A percentile compares a stretch with the other conserved stretches of the same genome.
Evolutionary conservation across 2,888 invertebrate genomes (phyloP).

Genomic region (Prenolepis imparis): DNA sequence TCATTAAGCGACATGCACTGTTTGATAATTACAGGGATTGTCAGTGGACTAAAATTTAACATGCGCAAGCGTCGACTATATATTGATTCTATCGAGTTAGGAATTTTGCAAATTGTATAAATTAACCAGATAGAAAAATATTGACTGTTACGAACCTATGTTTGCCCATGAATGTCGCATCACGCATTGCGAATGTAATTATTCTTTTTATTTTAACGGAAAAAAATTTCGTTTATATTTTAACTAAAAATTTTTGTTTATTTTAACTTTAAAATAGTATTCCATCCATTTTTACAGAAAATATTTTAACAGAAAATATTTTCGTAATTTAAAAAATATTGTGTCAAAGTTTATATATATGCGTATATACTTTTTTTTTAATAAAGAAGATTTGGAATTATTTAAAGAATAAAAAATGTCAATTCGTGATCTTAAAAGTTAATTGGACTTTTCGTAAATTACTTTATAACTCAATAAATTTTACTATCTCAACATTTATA

Average conservation of each 20-base stretch:
- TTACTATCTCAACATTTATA: not conserved
- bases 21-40: not conserved
- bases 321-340: not conserved
- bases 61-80: not conserved
- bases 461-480: not conserved
- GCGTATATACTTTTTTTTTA: not conserved
- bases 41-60: constrained; percentile 1
- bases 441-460: not conserved
- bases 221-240: not conserved
- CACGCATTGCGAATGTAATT: not conserved
- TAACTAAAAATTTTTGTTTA: not conserved
- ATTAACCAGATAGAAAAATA: not conserved
- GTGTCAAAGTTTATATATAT: not conserved
- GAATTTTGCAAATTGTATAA: not conserved
- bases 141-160: not conserved
- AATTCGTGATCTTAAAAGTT: not conserved
- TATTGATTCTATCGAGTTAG: constrained; percentile 1
- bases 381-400: not conserved
- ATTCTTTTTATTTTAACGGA: not conserved
- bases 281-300: not conserved
- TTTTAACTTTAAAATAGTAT: not conserved
- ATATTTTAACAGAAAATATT: too few species aligned
- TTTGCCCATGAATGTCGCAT: not conserved
- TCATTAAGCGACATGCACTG: not conserved
- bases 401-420: not conserved